Evolutionary conservation across 2,797 vertebrate species (phyloP).

Genomic region (Coluber constrictor): DNA sequence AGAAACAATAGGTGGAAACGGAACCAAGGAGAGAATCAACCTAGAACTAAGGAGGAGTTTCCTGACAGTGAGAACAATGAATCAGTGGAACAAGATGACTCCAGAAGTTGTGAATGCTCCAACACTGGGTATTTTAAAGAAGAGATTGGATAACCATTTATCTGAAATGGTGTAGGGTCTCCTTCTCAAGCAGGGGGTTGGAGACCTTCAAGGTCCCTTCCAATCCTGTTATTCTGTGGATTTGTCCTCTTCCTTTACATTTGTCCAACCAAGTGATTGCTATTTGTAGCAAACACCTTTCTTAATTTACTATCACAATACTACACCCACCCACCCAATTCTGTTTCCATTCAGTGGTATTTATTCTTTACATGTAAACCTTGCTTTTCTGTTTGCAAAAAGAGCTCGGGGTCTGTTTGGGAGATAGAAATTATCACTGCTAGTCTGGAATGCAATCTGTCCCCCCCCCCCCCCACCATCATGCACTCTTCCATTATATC

Average conservation of each 20-base stretch:
- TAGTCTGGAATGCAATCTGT: neutral
- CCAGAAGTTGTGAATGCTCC: too few species aligned
- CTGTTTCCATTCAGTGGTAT: neutral
- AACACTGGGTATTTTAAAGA: too few species aligned
- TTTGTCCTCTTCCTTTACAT: neutral
- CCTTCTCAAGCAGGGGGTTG: too few species aligned
- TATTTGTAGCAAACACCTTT: neutral
- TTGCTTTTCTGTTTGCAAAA: neutral
- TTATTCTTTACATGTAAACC: neutral
- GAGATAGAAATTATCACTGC: neutral
- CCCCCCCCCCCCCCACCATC: accelerated
- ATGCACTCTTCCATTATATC: neutral
- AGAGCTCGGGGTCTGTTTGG: neutral
- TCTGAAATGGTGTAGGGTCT: too few species aligned
- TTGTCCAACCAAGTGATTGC: neutral
- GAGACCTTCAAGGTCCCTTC: neutral
- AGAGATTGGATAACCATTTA: too few species aligned
- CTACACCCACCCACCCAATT: neutral
- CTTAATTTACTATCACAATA: neutral
- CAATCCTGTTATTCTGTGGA: neutral
- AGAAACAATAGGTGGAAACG: neutral
- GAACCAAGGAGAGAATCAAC: neutral
- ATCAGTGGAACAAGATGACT: too few species aligned
- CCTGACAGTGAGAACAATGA: too few species aligned
- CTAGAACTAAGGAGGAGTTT: neutral